Percentiles rank a stretch among this genome's conserved stretches.
Conservation (phyloP, 2,113 vertebrate genomes). For the Copsychus sechellarum region DNA sequence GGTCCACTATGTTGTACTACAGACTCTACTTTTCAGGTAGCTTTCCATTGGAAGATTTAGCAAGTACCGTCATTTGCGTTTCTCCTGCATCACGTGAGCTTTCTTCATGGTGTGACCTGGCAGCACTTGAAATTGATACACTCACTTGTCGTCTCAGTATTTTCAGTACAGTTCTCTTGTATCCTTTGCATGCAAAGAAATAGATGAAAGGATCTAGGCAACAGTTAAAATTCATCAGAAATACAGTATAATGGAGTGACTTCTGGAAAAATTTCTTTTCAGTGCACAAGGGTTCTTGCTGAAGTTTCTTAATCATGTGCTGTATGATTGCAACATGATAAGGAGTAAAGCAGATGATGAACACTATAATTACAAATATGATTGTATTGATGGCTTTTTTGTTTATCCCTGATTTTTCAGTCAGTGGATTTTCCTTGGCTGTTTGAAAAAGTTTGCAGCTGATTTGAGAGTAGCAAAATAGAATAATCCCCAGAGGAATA, state of each 20-base stretch:
- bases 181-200: constrained; percentile 97
- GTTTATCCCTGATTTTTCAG: constrained; percentile 89
- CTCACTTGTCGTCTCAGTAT: constrained; percentile 87
- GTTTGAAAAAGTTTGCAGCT: constrained; percentile 85
- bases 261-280: constrained; percentile 86
- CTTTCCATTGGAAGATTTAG: constrained; percentile 71
- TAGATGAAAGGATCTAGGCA: constrained; percentile 96
- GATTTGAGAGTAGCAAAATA: constrained; percentile 88
- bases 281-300: constrained; percentile 72
- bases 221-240: constrained; percentile 95
- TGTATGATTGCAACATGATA: constrained; percentile 91
- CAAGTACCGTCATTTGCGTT: constrained; percentile 67
- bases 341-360: constrained; percentile 90
- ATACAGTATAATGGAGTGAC: constrained; percentile 89
- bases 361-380: constrained; percentile 91
- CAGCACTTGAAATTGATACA: constrained; percentile 88
- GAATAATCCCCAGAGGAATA: constrained; percentile 84
- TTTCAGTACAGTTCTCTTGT: constrained; percentile 91
- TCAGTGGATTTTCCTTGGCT: constrained; percentile 87
- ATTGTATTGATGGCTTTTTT: constrained; percentile 93
- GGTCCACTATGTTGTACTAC: not conserved
- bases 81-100: constrained; percentile 80
- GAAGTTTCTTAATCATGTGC: constrained; percentile 92
- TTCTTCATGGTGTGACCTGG: constrained; percentile 84
- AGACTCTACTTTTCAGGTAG: constrained; percentile 27